Evolutionary conservation across 2,888 invertebrate genomes (phyloP), one percentile per base, ranked within the genome.

Genomic region (Epiperipatus broadwayi): DNA sequence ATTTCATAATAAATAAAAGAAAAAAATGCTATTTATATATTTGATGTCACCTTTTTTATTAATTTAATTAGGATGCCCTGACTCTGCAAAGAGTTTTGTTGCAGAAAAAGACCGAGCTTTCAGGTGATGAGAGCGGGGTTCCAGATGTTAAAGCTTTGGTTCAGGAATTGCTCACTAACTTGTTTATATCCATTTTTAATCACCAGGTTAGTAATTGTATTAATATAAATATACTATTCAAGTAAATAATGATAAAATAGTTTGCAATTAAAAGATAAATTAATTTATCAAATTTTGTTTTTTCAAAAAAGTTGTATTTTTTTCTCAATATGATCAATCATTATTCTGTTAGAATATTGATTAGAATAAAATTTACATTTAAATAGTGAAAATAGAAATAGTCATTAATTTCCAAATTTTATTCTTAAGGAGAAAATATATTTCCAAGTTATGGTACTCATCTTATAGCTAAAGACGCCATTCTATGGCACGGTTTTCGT

Each of bases 181-280:
- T 97, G 27, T 93, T 95, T 57, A 87, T 87, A 10, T 75, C 78
- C 1, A 75, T 91, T 3, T 91, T 91, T 59, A 93, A 89, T 57
- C 85, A 91, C 57, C 85, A 89, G 52, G 62, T 61, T 42, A 38
- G 44, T 37, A n/a, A 34, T 19, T 8, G 27, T 14, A 5, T n/a
- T 30, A 12, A n/a, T 30, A 8, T 15, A 35, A 36, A 14, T 20
- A 15, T 16, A 22, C 8, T 37, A 14, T 15, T 37, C 8, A 25
- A 31, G 2, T 40, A 2, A 15, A 14, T n/a, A 10, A 32, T 20
- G n/a, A 12, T n/a, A 21, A 12, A 7, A n/a, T n/a, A 38, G 10
- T 22, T 22, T 21, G 5, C 18, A 8, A 8, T 14, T 7, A 10
- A 8, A 8, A 12, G 34, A 14, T 10, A 7, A 16, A 19, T 37